Conservation (phyloP, 2,797 vertebrate genomes). For the Takifugu ocellatus region DNA sequence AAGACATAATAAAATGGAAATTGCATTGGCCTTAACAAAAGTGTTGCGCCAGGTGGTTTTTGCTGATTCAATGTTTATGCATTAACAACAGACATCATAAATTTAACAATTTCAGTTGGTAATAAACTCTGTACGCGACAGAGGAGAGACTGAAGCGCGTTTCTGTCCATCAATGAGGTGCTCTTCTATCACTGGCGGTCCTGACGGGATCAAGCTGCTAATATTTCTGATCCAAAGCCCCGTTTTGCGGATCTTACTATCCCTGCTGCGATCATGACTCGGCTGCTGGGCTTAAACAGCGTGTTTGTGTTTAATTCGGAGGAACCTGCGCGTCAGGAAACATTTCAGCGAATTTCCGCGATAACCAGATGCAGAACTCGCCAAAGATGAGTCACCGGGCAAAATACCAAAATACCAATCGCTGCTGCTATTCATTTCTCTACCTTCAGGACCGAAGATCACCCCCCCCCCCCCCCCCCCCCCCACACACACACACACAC, state of each 20-base stretch:
- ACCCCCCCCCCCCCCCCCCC: neutral
- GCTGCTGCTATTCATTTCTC: conserved; percentile 12
- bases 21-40: neutral
- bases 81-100: too few species aligned
- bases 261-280: conserved; percentile 14
- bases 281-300: neutral
- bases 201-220: neutral
- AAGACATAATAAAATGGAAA: neutral
- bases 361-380: conserved; percentile 5
- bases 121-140: too few species aligned
- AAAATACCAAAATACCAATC: conserved; percentile 1
- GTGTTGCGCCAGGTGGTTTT: neutral
- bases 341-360: conserved; percentile 15
- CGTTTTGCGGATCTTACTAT: conserved; percentile 13
- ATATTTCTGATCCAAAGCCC: neutral
- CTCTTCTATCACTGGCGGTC: neutral
- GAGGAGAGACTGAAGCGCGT: too few species aligned
- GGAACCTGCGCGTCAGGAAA: conserved; percentile 33
- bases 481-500: neutral
- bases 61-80: neutral
- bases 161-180: neutral
- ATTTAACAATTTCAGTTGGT: too few species aligned
- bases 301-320: conserved; percentile 24
- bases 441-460: conserved; percentile 13
- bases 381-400: conserved; percentile 38